Evolutionary conservation across 2,797 vertebrate genomes (phyloP), one percentile per base, ranked within the genome.

Genomic region (Neostethus bicornis): DNA sequence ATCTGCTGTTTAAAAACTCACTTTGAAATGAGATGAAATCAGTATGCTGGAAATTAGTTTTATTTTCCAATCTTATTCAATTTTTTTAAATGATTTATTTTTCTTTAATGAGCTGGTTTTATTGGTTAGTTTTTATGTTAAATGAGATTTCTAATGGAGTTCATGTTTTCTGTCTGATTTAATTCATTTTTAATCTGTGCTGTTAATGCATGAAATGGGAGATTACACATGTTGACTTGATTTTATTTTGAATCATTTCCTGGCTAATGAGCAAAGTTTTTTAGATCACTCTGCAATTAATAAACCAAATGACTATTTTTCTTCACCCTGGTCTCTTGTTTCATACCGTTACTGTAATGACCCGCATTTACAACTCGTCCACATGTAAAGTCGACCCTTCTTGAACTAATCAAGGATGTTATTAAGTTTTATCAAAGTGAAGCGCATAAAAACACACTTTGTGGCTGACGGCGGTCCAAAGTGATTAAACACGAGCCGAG

Each of bases 371-470:
- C 21, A 60, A 73, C 75, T 77, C 51, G 26, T 28, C 25, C 23
- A 59, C 20, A 32, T 45, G 34, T 24, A 31, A 65, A 45, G 23
- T 32, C 38, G 25, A 35, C 51, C n/a, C 51, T 50, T 50, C 59
- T 81, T 68, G 25, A 80, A 75, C 73, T 62, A 60, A 85, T 80
- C 69, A 73, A 80, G 79, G 72, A 83, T 83, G 77, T 77, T 81
- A 79, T 83, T 75, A 84, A 82, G 66, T 46, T 74, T 65, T 78
- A 85, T 87, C 85, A 88, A 87, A 87, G 82, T 23, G 19, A 21
- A 39, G 23, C 7, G 1, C 4, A 1, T 14, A 24, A 26, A 41
- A 4, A 20, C 9, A 4, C 8, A 16, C 10, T 4, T 13, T 13
- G 43, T 6, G 32, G 24, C 57, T 70, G 58, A 67, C 75, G 65